These are phyloP conservation scores for Sebastes matsubarae DNA, from an alignment of 2,797 vertebrate species.

Conservation along the genomic window DNA sequence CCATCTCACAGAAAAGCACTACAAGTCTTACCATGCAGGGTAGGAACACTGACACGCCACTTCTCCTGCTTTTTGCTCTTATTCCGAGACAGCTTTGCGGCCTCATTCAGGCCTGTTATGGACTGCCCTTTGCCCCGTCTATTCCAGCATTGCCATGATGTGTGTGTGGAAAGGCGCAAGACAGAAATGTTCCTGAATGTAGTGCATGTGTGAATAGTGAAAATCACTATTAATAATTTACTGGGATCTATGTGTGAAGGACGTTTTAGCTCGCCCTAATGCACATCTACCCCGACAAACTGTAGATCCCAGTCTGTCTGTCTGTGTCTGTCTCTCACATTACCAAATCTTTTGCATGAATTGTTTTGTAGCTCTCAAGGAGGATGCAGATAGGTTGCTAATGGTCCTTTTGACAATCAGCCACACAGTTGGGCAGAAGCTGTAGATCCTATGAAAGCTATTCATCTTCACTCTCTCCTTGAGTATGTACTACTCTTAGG, in stretches of 20 bases:
- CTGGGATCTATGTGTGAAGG: not conserved
- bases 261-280: constrained; percentile 68
- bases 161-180: not conserved
- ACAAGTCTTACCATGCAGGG: constrained; percentile 54
- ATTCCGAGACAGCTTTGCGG: constrained; percentile 62
- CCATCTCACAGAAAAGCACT: constrained; percentile 58
- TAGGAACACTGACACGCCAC: constrained; percentile 50
- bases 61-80: constrained; percentile 65
- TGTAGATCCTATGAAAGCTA: not conserved
- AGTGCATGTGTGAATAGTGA: not conserved
- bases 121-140: not conserved
- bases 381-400: constrained; percentile 24
- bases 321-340: constrained; percentile 47
- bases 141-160: not conserved
- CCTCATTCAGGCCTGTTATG: constrained; percentile 24
- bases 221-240: not conserved
- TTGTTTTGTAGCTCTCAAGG: constrained; percentile 46
- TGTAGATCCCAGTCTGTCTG: constrained; percentile 23
- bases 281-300: constrained; percentile 70
- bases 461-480: not conserved
- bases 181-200: not conserved
- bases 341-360: constrained; percentile 62
- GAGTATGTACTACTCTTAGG: not conserved
- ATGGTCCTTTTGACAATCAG: constrained; percentile 35
- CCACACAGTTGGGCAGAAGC: constrained; percentile 36